Evolutionary conservation across 2,797 vertebrate genomes (phyloP), one percentile per base, ranked within the genome.

Genomic region (Ara ararauna): DNA sequence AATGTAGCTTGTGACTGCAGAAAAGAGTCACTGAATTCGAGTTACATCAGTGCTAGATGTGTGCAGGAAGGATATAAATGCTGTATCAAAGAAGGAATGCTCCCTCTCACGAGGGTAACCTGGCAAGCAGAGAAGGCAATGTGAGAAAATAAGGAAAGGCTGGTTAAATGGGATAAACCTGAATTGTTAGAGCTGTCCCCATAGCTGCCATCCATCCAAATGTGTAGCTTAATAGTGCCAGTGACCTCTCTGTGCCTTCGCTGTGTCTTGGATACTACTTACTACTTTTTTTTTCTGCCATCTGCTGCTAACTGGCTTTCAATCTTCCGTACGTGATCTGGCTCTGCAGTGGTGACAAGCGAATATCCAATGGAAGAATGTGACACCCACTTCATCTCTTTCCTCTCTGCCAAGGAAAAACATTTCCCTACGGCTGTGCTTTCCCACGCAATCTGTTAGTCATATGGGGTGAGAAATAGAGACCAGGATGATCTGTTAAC

Each of bases 301-400:
- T 91, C 74, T 95, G 83, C 67, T 44, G 27, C 48, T 87, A 89
- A 87, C 84, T 3, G 13, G 71, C 87, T 93, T 94, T 96, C 91
- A 89, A 3, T 94, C 90, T 93, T 93, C 67, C 40, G 9, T 81
- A 79, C 42, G 45, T 71, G 85, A 91, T 94, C 77, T 15, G 47
- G 51, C 74, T 96, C 19, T 10, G 20, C 85, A 36, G 73, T 74
- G 87, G 74, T 80, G 94, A 94, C 90, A 93, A 67, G 96, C 85
- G 85, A 82, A 96, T 94, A 85, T 85, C 71, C 86, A 75, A 73
- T 92, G 85, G 85, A 84, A 93, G 84, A 95, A 95, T 51, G 34
- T 90, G 93, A 65, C 89, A 93, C 84, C 58, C 84, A 71, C 77
- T 95, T 96, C 27, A 80, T 96, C 82, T 91, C 56, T 85, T 81